phyloP scores from a whole-genome alignment of 1,140 invertebrate species.

The Scaptomyza hsui region DNA sequence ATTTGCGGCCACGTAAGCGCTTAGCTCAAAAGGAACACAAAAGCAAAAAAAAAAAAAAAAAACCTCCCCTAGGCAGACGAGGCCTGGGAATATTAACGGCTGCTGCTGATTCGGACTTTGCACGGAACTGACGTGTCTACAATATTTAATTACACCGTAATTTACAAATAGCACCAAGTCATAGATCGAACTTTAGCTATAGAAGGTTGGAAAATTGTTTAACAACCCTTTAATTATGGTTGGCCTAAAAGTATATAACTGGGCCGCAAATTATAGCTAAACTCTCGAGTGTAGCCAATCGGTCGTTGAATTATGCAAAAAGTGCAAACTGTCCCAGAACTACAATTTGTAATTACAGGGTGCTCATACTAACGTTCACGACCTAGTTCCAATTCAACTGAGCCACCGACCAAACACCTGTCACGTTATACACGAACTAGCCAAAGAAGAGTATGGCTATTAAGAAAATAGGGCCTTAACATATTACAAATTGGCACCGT shows the following conservation, averaged over 20 bases:
- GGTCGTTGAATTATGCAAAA: slow-evolving; percentile 71
- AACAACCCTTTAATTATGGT: slow-evolving; percentile 29
- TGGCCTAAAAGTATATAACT: slow-evolving; percentile 26
- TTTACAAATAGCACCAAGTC: slow-evolving; percentile 32
- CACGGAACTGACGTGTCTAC: slow-evolving; percentile 57
- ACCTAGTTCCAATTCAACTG: slow-evolving; percentile 14
- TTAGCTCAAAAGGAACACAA: slow-evolving; percentile 32
- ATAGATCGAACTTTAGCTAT: neutral
- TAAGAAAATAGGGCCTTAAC: too few relatives aligned
- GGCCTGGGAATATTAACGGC: slow-evolving; percentile 58
- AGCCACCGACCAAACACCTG: neutral
- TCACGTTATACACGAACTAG: slow-evolving; percentile 1
- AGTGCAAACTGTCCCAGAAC: slow-evolving; percentile 21
- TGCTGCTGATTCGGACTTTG: slow-evolving; percentile 39
- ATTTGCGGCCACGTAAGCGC: slow-evolving; percentile 69
- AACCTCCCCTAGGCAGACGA: slow-evolving; percentile 6
- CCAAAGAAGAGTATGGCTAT: neutral
- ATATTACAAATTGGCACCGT: neutral
- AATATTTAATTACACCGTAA: slow-evolving; percentile 75
- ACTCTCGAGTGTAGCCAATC: slow-evolving; percentile 27
- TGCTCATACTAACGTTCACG: neutral
- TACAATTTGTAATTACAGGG: slow-evolving; percentile 56
- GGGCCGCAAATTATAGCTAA: slow-evolving; percentile 43
- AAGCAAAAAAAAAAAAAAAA: neutral
- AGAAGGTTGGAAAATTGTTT: neutral